Conservation (phyloP, 2,888 invertebrate genomes). For the Nymphalis polychloros region DNA sequence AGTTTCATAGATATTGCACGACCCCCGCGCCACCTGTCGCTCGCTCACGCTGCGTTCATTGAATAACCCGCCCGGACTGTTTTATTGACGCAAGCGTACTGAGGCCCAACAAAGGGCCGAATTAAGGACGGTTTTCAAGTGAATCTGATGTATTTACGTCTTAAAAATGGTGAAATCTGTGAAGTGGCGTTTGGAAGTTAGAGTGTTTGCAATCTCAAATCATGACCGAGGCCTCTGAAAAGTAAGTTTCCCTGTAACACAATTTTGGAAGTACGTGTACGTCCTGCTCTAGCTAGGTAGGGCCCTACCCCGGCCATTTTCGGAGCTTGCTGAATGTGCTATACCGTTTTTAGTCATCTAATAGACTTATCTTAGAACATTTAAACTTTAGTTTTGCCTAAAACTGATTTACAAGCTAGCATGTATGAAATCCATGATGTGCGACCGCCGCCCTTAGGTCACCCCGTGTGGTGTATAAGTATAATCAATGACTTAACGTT, state of each 20-base stretch:
- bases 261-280: conserved; percentile 61
- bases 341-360: conserved; percentile 51
- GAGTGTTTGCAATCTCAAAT: conserved; percentile 91
- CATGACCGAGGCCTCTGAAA: conserved; percentile 96
- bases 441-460: conserved; percentile 75
- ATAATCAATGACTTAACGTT: conserved; percentile 77
- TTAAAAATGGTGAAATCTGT: conserved; percentile 92
- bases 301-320: conserved; percentile 79
- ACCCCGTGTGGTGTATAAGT: conserved; percentile 62
- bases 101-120: conserved; percentile 81
- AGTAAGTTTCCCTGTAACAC: conserved; percentile 84
- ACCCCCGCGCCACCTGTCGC: conserved; percentile 77
- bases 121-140: conserved; percentile 76
- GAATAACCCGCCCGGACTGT: conserved; percentile 75
- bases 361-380: conserved; percentile 39
- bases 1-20: conserved; percentile 54
- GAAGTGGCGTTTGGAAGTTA: conserved; percentile 91
- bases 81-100: conserved; percentile 78
- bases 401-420: conserved; percentile 40
- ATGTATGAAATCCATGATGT: conserved; percentile 42
- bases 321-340: conserved; percentile 59
- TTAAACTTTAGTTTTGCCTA: conserved; percentile 30
- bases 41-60: conserved; percentile 69
- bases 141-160: conserved; percentile 87
- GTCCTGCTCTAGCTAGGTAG: conserved; percentile 70